Evolutionary conservation across 2,113 vertebrate genomes (phyloP), one percentile per base, ranked within the genome.

Genomic region (Azemiops feae): DNA sequence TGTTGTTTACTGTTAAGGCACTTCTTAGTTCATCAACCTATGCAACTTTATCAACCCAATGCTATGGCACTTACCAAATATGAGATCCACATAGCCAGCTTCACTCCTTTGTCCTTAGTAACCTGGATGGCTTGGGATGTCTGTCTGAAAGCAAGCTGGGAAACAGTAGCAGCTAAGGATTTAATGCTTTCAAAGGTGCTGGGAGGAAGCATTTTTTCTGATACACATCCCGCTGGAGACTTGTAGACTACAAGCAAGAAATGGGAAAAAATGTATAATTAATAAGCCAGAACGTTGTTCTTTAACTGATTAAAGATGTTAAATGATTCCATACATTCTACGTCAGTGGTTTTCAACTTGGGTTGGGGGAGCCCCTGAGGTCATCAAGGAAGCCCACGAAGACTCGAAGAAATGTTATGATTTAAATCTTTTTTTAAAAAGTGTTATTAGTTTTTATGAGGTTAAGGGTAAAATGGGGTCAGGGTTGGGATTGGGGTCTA

Each of bases 31-130:
- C 3, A 4, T 8, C 45, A 58, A 5, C 4, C 39, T 11, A 1
- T 16, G 30, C 45, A 22, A 3, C 0, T 58, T 0, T 0, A 85
- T 3, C 2, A 47, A 87, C 22, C 18, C 22, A 85, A n/a, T 18
- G 47, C 16, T 16, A 45, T 12, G 30, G 27, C 34, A 5, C 64
- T 98, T 95, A 98, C 98, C 97, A 98, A 23, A 3, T 97, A 95
- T 2, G 97, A 97, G 89, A 98, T 96, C 97, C 97, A 97, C 92
- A 94, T 94, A 85, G 95, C 97, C 95, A 98, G 91, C 88, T 97
- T 94, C 34, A 97, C 96, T 87, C 98, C 98, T 94, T 95, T 97
- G 94, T 90, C 92, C 92, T 93, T 97, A 91, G 95, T 94, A 1
- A 74, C 96, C 93, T 97, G 97, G 30, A 98, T 95, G 16, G 86